Conservation (phyloP, 2,888 invertebrate genomes). For the Sipha maydis region DNA sequence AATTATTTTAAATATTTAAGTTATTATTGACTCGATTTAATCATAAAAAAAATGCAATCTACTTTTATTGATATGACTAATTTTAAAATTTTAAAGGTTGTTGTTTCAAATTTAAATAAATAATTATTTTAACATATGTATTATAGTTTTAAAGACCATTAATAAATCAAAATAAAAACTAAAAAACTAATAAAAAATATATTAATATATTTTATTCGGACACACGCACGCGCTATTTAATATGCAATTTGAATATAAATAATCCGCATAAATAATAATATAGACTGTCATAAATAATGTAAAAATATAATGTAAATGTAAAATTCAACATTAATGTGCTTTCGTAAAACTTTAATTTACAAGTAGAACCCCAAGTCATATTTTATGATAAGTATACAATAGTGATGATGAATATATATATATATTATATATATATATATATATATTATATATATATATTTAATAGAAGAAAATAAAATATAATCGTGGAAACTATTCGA, state of each 20-base stretch:
- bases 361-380: slow-evolving; percentile 7
- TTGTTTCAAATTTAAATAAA: too few relatives aligned
- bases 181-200: background rate
- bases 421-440: background rate
- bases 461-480: slow-evolving; percentile 3
- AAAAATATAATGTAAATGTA: slow-evolving; percentile 28
- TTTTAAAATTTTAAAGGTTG: too few relatives aligned
- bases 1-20: too few relatives aligned
- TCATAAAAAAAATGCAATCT: too few relatives aligned
- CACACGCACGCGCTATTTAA: background rate
- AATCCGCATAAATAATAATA: background rate
- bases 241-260: slow-evolving; percentile 12
- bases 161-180: background rate
- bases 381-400: slow-evolving; percentile 14
- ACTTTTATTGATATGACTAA: too few relatives aligned
- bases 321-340: background rate
- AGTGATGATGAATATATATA: background rate
- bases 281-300: background rate
- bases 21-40: too few relatives aligned
- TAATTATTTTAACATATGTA: too few relatives aligned
- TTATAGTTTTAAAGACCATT: background rate
- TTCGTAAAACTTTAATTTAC: slow-evolving; percentile 4
- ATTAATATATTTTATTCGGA: background rate
- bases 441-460: background rate
- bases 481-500: background rate